Evolutionary conservation across 2,113 vertebrate species (phyloP).

Genomic region (Muntiacus reevesi): DNA sequence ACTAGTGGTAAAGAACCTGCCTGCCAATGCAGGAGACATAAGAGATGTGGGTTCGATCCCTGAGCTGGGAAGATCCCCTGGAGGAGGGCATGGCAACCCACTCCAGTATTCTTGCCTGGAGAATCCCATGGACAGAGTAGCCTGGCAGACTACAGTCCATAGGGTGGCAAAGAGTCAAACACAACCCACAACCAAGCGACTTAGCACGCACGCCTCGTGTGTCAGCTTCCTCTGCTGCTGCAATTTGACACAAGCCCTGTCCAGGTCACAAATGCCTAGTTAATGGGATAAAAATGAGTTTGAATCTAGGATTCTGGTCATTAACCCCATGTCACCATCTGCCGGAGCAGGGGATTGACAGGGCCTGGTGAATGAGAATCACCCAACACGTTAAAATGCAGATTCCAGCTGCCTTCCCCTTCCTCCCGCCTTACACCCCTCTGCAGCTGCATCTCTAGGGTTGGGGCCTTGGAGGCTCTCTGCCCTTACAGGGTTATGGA

Average conservation of each 20-base stretch:
- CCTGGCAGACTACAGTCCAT: background rate
- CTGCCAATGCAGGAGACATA: background rate
- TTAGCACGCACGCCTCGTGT: background rate
- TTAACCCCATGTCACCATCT: constrained; percentile 61
- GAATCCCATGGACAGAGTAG: background rate
- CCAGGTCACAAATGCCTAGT: constrained; percentile 34
- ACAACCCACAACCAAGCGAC: background rate
- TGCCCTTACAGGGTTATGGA: background rate
- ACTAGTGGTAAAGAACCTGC: background rate
- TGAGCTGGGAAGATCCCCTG: background rate
- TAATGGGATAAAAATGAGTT: constrained; percentile 62
- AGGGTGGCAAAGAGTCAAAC: background rate
- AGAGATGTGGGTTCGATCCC: background rate
- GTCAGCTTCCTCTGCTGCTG: background rate
- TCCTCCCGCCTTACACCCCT: accelerated
- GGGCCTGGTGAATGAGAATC: background rate
- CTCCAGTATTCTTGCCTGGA: background rate
- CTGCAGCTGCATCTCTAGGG: background rate
- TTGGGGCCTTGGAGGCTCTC: background rate
- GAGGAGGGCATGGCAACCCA: background rate
- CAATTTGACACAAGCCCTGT: background rate
- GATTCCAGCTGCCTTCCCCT: background rate
- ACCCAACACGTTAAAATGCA: background rate
- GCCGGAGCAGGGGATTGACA: constrained; percentile 1
- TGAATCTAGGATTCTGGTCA: constrained; percentile 26